Conservation (phyloP, 2,888 invertebrate species). For the Agrilus cyanescens region DNA sequence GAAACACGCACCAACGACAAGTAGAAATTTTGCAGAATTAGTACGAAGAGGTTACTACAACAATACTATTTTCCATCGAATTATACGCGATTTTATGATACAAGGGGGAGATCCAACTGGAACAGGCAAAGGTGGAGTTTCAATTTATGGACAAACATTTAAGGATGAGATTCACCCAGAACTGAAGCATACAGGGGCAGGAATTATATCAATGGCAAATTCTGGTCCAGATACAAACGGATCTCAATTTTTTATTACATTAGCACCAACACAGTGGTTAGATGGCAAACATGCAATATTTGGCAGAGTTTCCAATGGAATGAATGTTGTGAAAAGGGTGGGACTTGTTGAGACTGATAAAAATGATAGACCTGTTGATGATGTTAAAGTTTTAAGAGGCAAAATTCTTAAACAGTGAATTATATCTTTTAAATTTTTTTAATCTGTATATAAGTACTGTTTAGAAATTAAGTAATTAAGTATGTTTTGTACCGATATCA, state of each 20-base stretch:
- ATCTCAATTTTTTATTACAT: conserved; percentile 95
- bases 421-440: background rate
- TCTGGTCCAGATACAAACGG: conserved; percentile 95
- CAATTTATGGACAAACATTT: conserved; percentile 92
- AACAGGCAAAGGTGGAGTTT: conserved; percentile 90
- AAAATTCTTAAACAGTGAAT: conserved; percentile 35
- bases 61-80: conserved; percentile 89
- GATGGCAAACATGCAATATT: conserved; percentile 98
- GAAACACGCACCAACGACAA: conserved; percentile 97
- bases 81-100: conserved; percentile 89
- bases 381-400: conserved; percentile 63
- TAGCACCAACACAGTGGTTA: conserved; percentile 95
- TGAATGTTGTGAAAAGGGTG: conserved; percentile 84
- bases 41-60: conserved; percentile 90
- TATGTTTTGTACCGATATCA: no score
- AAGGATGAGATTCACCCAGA: conserved; percentile 91
- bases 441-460: background rate
- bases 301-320: conserved; percentile 77
- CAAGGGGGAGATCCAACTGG: conserved; percentile 92
- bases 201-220: conserved; percentile 95
- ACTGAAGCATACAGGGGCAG: conserved; percentile 88
- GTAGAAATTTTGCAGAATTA: conserved; percentile 94
- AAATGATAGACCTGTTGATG: conserved; percentile 82
- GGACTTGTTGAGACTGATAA: conserved; percentile 90
- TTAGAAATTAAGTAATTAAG: no score